Base-by-base conservation (phyloP, 1,140 invertebrate species). In the Teleogryllus occipitalis region DNA sequence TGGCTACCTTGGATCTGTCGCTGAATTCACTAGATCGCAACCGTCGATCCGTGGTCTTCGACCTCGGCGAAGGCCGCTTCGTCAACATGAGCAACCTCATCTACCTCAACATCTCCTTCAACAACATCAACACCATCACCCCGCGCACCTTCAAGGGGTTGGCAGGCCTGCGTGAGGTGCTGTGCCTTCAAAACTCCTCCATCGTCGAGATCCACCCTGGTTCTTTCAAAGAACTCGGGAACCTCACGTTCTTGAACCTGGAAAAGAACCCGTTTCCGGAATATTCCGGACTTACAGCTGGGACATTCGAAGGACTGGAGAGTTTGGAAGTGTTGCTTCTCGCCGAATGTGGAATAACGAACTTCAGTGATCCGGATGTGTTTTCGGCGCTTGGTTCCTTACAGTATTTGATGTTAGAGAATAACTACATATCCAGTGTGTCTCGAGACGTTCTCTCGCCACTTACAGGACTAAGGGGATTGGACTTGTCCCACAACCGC, bases 111-210 rank as follows among this genome's bases (percentile, higher is more conserved):
- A 80, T 90, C n/a, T 85, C 86, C 7, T 89, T 83, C 80, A 89
- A 89, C 81, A 86, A 84, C 80, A 83, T 90, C 21, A 85, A 85
- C 76, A 84, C 85, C 65, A 82, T 89, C 48, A 87, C 84, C 77
- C 83, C 87, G 48, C 86, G 85, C 12, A 87, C 87, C 7, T 89
- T 90, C 80, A 83, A 81, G 47, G 88, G 87, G 39, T 83, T 90
- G 75, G 81, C 83, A 15, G 86, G 87, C 79, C 82, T 90, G 48
- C 83, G 83, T 81, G 84, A 47, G 47, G 46, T 87, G 78, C 83
- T 90, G 74, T 86, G 84, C 77, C 82, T 90, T 80, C 87, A 88
- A 83, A 89, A 89, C 82, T 86, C 85, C 7, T 87, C 87, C 2
- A 82, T 90, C 47, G 88, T 84, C 83, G 83, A 85, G 73, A 87